Conservation (phyloP, 2,797 vertebrate genomes). For the Leptatherina wallacei region DNA sequence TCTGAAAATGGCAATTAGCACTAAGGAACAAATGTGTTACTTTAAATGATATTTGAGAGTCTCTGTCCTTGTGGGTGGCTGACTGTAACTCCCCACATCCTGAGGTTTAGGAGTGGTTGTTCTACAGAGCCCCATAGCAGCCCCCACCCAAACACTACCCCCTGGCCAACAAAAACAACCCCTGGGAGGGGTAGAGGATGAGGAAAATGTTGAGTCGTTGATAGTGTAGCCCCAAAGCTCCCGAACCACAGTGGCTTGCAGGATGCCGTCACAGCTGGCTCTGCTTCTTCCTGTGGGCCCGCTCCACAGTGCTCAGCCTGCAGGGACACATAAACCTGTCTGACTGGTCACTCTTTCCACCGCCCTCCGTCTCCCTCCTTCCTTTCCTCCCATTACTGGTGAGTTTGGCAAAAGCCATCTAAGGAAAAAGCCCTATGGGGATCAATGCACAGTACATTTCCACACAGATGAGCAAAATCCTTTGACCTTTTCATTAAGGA, state of each 20-base stretch:
- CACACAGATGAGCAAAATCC: constrained; percentile 74
- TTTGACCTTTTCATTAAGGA: constrained; percentile 70
- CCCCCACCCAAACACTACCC: constrained; percentile 77
- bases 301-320: constrained; percentile 71
- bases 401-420: constrained; percentile 80
- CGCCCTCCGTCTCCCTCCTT: constrained; percentile 77
- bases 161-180: constrained; percentile 81
- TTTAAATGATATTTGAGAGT: constrained; percentile 78
- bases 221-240: constrained; percentile 78
- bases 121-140: constrained; percentile 59
- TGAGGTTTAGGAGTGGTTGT: constrained; percentile 65
- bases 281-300: constrained; percentile 80
- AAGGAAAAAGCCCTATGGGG: constrained; percentile 76
- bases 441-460: constrained; percentile 83
- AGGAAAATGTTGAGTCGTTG: constrained; percentile 73
- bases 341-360: constrained; percentile 86
- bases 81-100: constrained; percentile 64
- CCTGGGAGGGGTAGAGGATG: constrained; percentile 73
- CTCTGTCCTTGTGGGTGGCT: constrained; percentile 72
- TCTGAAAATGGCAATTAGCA: constrained; percentile 76
- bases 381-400: constrained; percentile 80
- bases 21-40: constrained; percentile 73
- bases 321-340: constrained; percentile 85
- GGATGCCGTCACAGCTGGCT: constrained; percentile 85
- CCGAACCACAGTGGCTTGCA: constrained; percentile 74